Evolutionary conservation across 2,113 vertebrate species (phyloP), one percentile per base, ranked within the genome.

Genomic region (Cephalopholis sonnerati): DNA sequence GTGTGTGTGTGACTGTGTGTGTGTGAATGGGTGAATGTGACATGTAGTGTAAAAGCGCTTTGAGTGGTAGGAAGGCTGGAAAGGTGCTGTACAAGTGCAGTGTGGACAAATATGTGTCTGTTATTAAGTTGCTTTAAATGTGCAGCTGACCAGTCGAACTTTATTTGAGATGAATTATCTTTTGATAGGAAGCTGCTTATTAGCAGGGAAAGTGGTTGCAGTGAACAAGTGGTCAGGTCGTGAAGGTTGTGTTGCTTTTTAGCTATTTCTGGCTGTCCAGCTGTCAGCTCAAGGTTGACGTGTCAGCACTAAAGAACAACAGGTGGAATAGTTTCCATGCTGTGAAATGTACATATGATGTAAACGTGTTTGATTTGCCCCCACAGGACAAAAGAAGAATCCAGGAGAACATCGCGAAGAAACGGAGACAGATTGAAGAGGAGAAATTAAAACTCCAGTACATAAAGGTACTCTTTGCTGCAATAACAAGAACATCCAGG

Each of bases 361-460:
- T 13, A 65, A 65, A 77, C 17, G 0, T 68, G 50, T 82, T 36
- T 82, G 20, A 17, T 74, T 51, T 73, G 62, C 82, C 72, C 74
- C 81, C 87, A 27, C 91, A 99, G 98, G 96, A 99, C 91, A 99
- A 99, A 94, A 97, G 98, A 90, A 97, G 96, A 94, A 93, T 99
- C 79, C 98, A 97, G 89, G 97, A 99, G 94, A 97, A 97, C 93
- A 99, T 99, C 66, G 94, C 96, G 79, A 96, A 96, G 90, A 99
- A 98, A 88, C 96, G 97, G 59, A 94, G 96, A 89, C 95, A 96
- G 93, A 95, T 98, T 10, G 98, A 99, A 72, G 98, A 99, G 84
- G 97, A 97, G 90, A 99, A 99, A 93, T 82, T 98, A 83, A 98
- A 97, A 84, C 96, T 98, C 12, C 98, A 99, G 74, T 97, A 99